Base-by-base conservation (phyloP, 1,140 invertebrate genomes). In the Dinoponera quadriceps region DNA sequence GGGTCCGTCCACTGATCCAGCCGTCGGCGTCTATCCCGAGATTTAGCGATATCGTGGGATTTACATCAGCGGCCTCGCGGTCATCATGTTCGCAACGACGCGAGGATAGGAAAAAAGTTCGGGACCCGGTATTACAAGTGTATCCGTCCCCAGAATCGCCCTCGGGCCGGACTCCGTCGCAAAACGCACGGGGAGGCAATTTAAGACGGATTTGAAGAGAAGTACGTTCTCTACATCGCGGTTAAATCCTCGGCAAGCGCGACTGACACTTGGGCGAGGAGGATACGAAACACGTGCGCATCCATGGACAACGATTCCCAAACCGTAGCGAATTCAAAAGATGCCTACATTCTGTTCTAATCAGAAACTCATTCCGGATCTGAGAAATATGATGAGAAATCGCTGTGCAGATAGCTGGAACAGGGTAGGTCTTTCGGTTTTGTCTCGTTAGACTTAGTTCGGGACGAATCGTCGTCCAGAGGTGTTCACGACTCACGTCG, bases 121-220 rank as follows among this genome's bases (percentile, higher is more conserved):
- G 49, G 38, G 66, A 77, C 83, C 62, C 33, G 57, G 49, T 27
- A 51, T 74, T 27, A 68, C 68, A 48, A 75, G 69, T 82, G 77
- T 55, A 78, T 77, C 25, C 48, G 14, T 83, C 72, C 59, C 49
- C 51, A 22, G 68, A 65, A 75, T 29, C 38, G 29, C 59, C 68
- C 48, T 13, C 27, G 27, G 33, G 27, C 13, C 38, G 4, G 14
- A 22, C 49, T 68, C 18, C 14, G 48, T 27, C 5, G 1, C 5
- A 20, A 29, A 83, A 55, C 54, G 75, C 72, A 68, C 27, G 59
- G 48, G 33, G 38, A 69, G 38, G 49, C 80, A 81, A 88, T 87
- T 84, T 87, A 60, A 71, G 54, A 22, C 22, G 59, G 33, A 66
- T 81, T 77, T 33, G 60, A 77, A 29, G 49, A 77, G 65, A 73